Evolutionary conservation across 2,888 invertebrate genomes (phyloP), one percentile per base, ranked within the genome.

Genomic region (Argyra leucocephala): DNA sequence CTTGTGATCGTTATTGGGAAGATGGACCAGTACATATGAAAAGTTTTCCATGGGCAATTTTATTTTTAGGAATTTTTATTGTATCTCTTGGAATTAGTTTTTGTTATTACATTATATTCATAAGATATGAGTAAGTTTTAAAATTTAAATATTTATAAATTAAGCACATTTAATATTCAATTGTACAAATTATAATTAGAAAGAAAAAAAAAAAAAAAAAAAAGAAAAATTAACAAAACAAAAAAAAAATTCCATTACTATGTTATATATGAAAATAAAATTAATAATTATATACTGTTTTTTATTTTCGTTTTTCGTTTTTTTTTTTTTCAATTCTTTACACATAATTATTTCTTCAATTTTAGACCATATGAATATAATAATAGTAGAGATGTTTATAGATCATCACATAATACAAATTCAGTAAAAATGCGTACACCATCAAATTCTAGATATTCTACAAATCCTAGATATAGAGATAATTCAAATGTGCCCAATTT

Each of bases 61-160:
- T 85, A 64, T 85, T 91, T 71, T 88, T 92, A 69, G 85, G 91
- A 62, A 87, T 91, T 69, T 88, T 91, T 74, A 86, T 93, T 63
- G 83, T 93, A 61, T 89, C 91, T 60, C 83, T 91, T 64, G 91
- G 91, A 61, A 86, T 93, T 69, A 91, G 91, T 79, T 87, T 92
- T 80, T 93, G 93, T 80, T 94, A 94, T 79, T 93, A 93, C 81
- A 88, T 94, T 74, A 91, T 93, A 72, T 94, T 93, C 90, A 90
- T 93, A 71, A 85, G 93, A 67, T 93, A 92, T 81, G 93, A 93
- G 94, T 94, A 83, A 88, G 90, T 86, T 72, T n/a, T 21, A 22
- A 26, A 24, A 10, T 21, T 2, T 24, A 24, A n/a, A 18, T 3
- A 21, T 26, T 22, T 23, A 26, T 21, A 61, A 1, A 26, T 63